Evolutionary conservation across 2,888 invertebrate species (phyloP).

Genomic region (Xanthostigma xanthostigma): DNA sequence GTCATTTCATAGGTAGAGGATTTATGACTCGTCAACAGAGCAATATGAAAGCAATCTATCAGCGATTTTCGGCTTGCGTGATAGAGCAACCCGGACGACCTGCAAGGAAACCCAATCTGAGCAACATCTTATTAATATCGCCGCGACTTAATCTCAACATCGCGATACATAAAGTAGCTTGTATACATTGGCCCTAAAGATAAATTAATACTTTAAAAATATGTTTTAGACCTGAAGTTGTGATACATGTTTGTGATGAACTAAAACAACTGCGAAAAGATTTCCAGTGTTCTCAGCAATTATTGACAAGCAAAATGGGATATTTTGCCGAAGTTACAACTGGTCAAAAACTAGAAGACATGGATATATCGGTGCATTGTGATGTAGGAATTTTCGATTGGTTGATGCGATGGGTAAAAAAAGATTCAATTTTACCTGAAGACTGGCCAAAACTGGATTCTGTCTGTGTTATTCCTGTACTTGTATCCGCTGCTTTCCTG

Average conservation of each 20-base stretch:
- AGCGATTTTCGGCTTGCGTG: too few relatives aligned
- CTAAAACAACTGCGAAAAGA: slow-evolving; percentile 78
- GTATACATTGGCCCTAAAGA: too few relatives aligned
- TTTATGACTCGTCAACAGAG: too few relatives aligned
- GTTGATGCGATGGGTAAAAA: slow-evolving; percentile 92
- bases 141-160: too few relatives aligned
- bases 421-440: slow-evolving; percentile 42
- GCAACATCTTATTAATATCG: too few relatives aligned
- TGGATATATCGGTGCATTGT: slow-evolving; percentile 95
- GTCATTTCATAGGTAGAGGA: too few relatives aligned
- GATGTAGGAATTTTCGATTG: slow-evolving; percentile 93
- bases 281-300: slow-evolving; percentile 74
- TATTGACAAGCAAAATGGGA: slow-evolving; percentile 83
- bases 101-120: too few relatives aligned
- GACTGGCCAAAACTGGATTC: slow-evolving; percentile 61
- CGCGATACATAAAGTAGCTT: too few relatives aligned
- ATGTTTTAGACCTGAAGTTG: slow-evolving; percentile 54
- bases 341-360: slow-evolving; percentile 69
- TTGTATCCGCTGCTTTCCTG: slow-evolving; percentile 87
- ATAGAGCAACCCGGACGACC: too few relatives aligned
- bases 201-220: too few relatives aligned
- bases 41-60: too few relatives aligned
- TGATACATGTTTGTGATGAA: slow-evolving; percentile 92
- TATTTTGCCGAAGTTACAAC: slow-evolving; percentile 85
- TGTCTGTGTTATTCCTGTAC: slow-evolving; percentile 76